Conservation (phyloP, 2,888 invertebrate genomes). For the Nomada lathburiana region DNA sequence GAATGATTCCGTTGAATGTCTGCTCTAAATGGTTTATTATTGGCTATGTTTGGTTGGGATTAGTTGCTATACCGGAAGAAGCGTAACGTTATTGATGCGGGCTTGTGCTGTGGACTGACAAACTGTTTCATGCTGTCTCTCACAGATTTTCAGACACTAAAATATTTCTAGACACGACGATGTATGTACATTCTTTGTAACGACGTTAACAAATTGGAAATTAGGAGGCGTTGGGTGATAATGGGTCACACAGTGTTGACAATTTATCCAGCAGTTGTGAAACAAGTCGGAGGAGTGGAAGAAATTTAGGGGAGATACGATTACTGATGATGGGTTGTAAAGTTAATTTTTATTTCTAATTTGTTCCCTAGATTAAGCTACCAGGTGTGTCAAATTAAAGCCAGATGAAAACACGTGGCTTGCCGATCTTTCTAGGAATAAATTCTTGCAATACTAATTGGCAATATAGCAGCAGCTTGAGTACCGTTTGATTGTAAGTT, state of each 20-base stretch:
- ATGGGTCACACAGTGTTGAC: conserved; percentile 6
- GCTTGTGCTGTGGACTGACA: not conserved
- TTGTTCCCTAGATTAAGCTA: not conserved
- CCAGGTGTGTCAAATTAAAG: not conserved
- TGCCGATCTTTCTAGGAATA: too few relatives aligned
- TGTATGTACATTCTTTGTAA: too few relatives aligned
- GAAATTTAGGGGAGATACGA: not conserved
- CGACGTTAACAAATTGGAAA: not conserved
- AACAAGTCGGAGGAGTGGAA: not conserved
- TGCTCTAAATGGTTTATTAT: conserved; percentile 5
- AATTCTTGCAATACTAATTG: too few relatives aligned
- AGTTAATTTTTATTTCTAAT: not conserved
- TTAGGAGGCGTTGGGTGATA: conserved; percentile 11
- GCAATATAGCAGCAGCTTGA: too few relatives aligned
- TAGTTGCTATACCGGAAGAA: conserved; percentile 18
- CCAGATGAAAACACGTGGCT: too few relatives aligned
- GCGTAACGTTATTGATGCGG: conserved; percentile 9
- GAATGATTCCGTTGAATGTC: conserved; percentile 1
- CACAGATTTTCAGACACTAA: not conserved
- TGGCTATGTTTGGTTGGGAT: conserved; percentile 24
- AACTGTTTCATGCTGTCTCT: not conserved
- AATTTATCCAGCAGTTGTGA: conserved; percentile 19
- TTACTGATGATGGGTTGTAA: not conserved
- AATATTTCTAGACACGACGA: not conserved
- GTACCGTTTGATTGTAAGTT: too few relatives aligned